phyloP scores from a whole-genome alignment of 2,797 vertebrate genomes.

The Mus spretus region DNA sequence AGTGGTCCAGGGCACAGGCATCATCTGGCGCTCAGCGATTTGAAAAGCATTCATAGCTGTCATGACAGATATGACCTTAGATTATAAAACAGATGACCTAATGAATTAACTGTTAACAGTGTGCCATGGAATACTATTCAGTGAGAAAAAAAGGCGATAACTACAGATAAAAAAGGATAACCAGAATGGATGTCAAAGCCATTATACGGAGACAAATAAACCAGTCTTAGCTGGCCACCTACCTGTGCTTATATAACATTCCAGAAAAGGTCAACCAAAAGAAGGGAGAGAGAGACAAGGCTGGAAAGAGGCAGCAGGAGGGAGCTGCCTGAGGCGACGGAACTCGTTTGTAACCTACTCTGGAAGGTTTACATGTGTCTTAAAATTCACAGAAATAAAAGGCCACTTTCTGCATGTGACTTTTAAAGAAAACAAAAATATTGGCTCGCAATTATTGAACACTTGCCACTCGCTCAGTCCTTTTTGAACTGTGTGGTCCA shows the following conservation, averaged over 20 bases:
- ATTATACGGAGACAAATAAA: background rate
- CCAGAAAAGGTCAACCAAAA: background rate
- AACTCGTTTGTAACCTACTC: background rate
- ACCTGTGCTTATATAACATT: background rate
- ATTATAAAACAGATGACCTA: background rate
- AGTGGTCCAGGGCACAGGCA: too few species aligned
- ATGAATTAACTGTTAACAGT: background rate
- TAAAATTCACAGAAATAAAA: background rate
- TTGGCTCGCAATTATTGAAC: background rate
- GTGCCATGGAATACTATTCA: background rate
- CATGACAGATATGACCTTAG: background rate
- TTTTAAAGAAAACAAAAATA: constrained; percentile 12
- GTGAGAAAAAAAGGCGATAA: background rate
- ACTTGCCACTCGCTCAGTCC: background rate
- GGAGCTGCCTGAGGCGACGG: background rate
- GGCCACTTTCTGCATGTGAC: background rate
- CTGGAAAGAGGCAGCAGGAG: background rate
- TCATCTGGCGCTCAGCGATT: background rate
- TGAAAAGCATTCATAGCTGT: background rate
- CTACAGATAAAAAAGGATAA: background rate
- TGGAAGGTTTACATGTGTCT: background rate
- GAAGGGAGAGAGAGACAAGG: background rate
- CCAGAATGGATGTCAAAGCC: background rate
- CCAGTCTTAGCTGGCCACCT: background rate
- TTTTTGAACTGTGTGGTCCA: background rate